Base-by-base conservation (phyloP, 2,113 vertebrate genomes). In the Larimichthys crocea region DNA sequence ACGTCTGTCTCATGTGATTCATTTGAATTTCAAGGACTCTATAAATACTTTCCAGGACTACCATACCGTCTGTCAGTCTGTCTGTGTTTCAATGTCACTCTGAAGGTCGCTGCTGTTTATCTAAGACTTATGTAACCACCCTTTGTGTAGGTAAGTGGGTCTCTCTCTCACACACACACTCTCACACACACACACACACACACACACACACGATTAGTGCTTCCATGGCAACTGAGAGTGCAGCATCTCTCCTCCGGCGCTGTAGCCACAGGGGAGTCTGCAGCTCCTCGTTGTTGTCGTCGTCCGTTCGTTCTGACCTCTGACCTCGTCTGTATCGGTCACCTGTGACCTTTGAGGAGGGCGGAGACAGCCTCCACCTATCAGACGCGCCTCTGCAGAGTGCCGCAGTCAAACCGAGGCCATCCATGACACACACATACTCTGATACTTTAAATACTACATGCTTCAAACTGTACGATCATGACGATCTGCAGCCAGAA, bases 151-250 rank as follows among this genome's bases (percentile, higher is more conserved):
- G 87, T 82, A 91, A 88, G 72, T 88, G 83, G 73, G 84, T 88
- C 87, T 75, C 78, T 20, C 79, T 22, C 29, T 7, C 31, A 35
- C 31, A 31, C 35, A 4, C 3, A 31, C 29, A 31, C 29, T n/a
- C n/a, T n/a, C n/a, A n/a, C 79, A 22, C 29, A 35, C 31, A 35
- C 31, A 31, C 35, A 4, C 3, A 31, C 29, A 31, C 29, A 46
- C 59, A 72, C 61, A 74, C 44, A 35, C 40, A 48, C 40, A 42
- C 70, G 60, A 40, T 74, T 19, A 19, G 17, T 17, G 84, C 92
- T 87, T 49, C 92, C 86, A 83, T 88, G 62, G 90, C 66, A 87
- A 92, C 91, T 83, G 84, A 35, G 78, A 76, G 78, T 10, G 61
- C 75, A 70, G 83, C 70, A 80, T 85, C 83, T 24, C 70, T 76